These are phyloP conservation scores for Palaemon carinicauda DNA, from an alignment of 1,140 invertebrate genomes.

Conservation along the genomic window DNA sequence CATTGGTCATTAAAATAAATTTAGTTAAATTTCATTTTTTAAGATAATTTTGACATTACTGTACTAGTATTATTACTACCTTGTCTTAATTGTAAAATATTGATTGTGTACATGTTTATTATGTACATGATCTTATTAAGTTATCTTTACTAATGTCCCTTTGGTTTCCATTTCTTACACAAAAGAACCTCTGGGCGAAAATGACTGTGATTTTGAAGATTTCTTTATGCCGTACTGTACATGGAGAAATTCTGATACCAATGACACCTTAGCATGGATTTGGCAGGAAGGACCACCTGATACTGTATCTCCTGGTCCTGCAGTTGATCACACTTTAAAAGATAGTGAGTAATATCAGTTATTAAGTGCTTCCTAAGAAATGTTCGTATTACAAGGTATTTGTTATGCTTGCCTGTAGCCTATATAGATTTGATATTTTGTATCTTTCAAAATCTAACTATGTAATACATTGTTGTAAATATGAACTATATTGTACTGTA, in stretches of 20 bases:
- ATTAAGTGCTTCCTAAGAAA: background rate
- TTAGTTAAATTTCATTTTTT: too few relatives aligned
- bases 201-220: constrained; percentile 52
- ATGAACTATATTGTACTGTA: background rate
- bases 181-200: constrained; percentile 39
- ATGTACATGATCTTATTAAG: too few relatives aligned
- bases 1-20: too few relatives aligned
- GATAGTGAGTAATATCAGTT: background rate
- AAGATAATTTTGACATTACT: too few relatives aligned
- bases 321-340: constrained; percentile 44
- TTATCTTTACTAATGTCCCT: background rate
- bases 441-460: too few relatives aligned
- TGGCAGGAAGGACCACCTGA: constrained; percentile 30
- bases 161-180: background rate
- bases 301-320: constrained; percentile 31
- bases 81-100: too few relatives aligned
- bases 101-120: too few relatives aligned
- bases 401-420: too few relatives aligned
- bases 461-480: too few relatives aligned
- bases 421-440: too few relatives aligned
- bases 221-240: constrained; percentile 22
- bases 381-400: too few relatives aligned
- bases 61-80: too few relatives aligned
- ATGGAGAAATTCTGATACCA: constrained; percentile 9
- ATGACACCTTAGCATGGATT: constrained; percentile 19